phyloP scores from a whole-genome alignment of 2,113 vertebrate species.

The Scomber scombrus region DNA sequence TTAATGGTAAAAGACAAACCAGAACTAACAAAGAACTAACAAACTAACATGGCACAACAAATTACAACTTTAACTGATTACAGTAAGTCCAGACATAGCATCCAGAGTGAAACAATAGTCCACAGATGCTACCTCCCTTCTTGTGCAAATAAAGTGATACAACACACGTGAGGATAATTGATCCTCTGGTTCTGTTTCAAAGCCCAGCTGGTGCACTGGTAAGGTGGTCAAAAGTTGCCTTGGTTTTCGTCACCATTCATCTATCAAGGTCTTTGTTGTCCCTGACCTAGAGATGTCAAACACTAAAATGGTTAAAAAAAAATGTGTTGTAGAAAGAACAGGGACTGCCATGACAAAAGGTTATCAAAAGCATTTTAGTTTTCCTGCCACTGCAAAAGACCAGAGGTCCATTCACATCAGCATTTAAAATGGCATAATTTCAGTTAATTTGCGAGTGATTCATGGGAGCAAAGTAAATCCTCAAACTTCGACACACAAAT shows the following conservation, averaged over 20 bases:
- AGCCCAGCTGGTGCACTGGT: no score
- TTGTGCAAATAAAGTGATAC: no score
- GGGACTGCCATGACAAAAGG: neutral
- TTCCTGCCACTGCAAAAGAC: no score
- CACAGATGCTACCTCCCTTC: no score
- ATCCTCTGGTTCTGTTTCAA: neutral
- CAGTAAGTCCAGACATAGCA: neutral
- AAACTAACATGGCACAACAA: neutral
- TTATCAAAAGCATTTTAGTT: no score
- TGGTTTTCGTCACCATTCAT: neutral
- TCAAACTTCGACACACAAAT: no score
- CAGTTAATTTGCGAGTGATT: no score
- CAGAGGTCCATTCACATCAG: no score
- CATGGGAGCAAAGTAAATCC: no score
- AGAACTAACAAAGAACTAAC: neutral
- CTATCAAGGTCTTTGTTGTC: neutral
- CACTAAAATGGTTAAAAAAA: neutral
- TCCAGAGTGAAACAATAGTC: no score
- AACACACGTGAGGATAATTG: no score
- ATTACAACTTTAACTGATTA: neutral
- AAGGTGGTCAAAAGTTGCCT: neutral
- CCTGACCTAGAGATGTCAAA: neutral
- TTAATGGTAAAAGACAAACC: neutral
- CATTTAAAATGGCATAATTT: no score
- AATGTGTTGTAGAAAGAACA: neutral